Evolutionary conservation across 2,797 vertebrate species (phyloP), one percentile per base, ranked within the genome.

Genomic region (Pyrocephalus nanus): DNA sequence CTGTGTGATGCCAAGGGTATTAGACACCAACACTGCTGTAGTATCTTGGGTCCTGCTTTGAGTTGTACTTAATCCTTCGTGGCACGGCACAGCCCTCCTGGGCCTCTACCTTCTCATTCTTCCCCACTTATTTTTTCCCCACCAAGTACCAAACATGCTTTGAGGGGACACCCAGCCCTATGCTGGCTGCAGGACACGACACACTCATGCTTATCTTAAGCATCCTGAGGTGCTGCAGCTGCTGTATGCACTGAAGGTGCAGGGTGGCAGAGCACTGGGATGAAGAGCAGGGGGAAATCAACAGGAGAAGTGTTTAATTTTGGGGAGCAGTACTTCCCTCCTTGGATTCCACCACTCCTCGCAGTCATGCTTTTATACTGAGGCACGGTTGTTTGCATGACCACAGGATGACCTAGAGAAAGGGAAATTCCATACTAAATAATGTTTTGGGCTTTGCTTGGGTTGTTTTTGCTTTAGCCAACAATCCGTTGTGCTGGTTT

Each of bases 181-280:
- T 27, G 53, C 23, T 86, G 70, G 42, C 87, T 91, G 69, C 55
- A 58, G 53, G 43, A 57, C 0, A 0, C 45, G 43, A 60, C 62
- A 67, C 11, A 8, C 32, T 85, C n/a, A 50, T 0, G 0, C 23
- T 50, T 55, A 22, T 11, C 64, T 47, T 22, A 29, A 79, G 42
- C 53, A 58, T 4, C 6, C 0, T 0, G 53, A 53, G 8, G 14
- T 74, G 48, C 84, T 64, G 64, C 76, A 79, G 65, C 19, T 16
- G 14, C 43, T 0, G 0, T 0, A 6, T 34, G 48, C 57, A 15
- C 27, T 2, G 3, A 32, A 48, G 57, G 53, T 17, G 16, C 1
- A 6, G 48, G n/a, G 19, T 11, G 21, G 43, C 75, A 82, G 69
- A 57, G 34, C 64, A 9, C 54, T 27, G 53, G 42, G 19, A 3